Base-by-base conservation (phyloP, 37 sponge, comb jelly and placozoan species). In the Ianthella basta region DNA sequence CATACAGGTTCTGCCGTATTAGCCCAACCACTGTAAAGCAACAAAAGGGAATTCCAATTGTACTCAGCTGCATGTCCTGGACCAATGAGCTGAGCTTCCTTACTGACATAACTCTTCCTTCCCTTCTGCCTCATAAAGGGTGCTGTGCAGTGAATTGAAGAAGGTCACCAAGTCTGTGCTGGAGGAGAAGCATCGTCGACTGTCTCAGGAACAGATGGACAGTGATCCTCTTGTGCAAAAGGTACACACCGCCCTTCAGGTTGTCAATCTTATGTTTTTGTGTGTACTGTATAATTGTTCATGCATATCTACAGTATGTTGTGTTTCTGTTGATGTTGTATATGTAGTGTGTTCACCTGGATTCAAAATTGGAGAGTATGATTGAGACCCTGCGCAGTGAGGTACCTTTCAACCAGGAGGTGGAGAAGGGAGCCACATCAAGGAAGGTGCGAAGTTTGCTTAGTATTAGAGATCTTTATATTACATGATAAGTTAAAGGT, bases 91-190 rank as follows among this genome's bases (percentile, higher is more conserved):
- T 54, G 30, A 21, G 44, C 40, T 79, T 21, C 72, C 0, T 24
- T 38, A 53, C 56, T 23, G 27, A 25, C 21, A 19, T 29, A 21
- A 23, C 79, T 41, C 29, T 4, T 16, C 57, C 54, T 50, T 80
- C 21, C 25, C 37, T 40, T 55, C 79, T 60, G 56, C 23, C 32
- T 85, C 63, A 12, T 61, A 10, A 53, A 91, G 92, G 57, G 29
- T 83, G 21, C 38, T 93, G 25, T 89, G 86, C 35, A 23, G 54
- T 39, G 67, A 83, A 35, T 59, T 89, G 36, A 89, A 83, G 60
- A 75, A 89, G 10, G 84, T 93, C 39, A 63, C 88, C 4, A 50
- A 56, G 33, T 90, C 86, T 64, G 50, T 88, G 18, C 21, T 74
- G 32, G 60, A 81, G 15, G 72, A 69, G 36, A 55, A 84, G 56